Evolutionary conservation across 2,113 vertebrate species (phyloP).

Genomic region (Nerophis ophidion): DNA sequence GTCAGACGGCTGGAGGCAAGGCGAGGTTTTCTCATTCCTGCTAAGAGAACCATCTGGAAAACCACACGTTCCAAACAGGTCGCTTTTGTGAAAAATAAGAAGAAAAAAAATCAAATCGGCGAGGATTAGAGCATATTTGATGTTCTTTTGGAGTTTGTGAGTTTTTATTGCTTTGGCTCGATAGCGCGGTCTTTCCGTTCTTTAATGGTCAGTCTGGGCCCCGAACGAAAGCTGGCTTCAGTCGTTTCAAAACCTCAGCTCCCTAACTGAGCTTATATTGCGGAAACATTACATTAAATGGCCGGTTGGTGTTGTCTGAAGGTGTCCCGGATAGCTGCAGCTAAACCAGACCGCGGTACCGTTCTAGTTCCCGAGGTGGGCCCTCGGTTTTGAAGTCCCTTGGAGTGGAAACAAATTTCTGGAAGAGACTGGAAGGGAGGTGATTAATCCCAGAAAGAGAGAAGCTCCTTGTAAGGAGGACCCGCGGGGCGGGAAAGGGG

Average conservation of each 20-base stretch:
- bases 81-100: conserved; percentile 71
- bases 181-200: conserved; percentile 64
- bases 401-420: conserved; percentile 62
- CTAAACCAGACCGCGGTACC: conserved; percentile 36
- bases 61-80: conserved; percentile 66
- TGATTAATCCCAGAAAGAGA: conserved; percentile 66
- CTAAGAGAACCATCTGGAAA: conserved; percentile 74
- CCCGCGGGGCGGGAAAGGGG: conserved; percentile 33
- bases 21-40: conserved; percentile 58
- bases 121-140: conserved; percentile 75
- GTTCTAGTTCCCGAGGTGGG: conserved; percentile 29
- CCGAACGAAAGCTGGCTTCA: conserved; percentile 65
- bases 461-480: conserved; percentile 36
- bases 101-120: conserved; percentile 55
- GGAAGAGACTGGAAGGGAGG: conserved; percentile 57
- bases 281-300: conserved; percentile 81
- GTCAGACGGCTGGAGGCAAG: conserved; percentile 54
- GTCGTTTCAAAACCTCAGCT: conserved; percentile 71
- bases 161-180: conserved; percentile 75
- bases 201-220: conserved; percentile 75
- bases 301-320: conserved; percentile 53
- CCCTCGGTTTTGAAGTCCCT: conserved; percentile 47
- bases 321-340: conserved; percentile 57
- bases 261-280: conserved; percentile 68
- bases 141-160: conserved; percentile 70